phyloP scores from a whole-genome alignment of 2,888 invertebrate genomes.

The Lutraria lutraria region DNA sequence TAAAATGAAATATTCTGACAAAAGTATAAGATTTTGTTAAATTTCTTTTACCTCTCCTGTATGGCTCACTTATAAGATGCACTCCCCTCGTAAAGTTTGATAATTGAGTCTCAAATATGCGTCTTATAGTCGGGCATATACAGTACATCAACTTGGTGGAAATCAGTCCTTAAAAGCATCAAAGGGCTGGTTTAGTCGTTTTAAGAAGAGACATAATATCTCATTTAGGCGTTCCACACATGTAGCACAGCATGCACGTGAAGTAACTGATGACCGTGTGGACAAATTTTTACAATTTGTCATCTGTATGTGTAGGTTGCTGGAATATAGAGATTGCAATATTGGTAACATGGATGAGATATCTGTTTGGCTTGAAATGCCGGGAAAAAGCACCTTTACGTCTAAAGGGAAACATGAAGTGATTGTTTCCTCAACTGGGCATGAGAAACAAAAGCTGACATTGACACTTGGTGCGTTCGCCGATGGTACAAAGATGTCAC shows the following conservation, averaged over 20 bases:
- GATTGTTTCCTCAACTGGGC: not conserved
- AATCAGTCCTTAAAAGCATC: conserved; percentile 28
- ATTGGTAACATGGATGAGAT: conserved; percentile 58
- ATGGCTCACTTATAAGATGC: too few species aligned
- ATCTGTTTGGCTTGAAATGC: conserved; percentile 54
- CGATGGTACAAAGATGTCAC: conserved; percentile 48
- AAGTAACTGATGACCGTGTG: conserved; percentile 7
- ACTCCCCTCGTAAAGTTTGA: too few species aligned
- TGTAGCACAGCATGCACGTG: conserved; percentile 21
- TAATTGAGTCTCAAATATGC: too few species aligned
- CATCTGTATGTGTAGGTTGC: not conserved
- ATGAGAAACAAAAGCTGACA: conserved; percentile 21
- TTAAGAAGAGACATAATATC: conserved; percentile 26
- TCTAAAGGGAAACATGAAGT: not conserved
- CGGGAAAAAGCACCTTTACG: conserved; percentile 31
- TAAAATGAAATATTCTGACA: too few species aligned
- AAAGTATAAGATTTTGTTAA: too few species aligned
- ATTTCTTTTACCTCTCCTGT: too few species aligned
- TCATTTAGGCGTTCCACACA: conserved; percentile 20
- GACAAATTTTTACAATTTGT: conserved; percentile 40
- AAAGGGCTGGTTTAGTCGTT: conserved; percentile 19
- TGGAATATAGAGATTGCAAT: not conserved
- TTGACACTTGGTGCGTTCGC: conserved; percentile 20
- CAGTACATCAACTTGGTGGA: too few species aligned
- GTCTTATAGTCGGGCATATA: too few species aligned